Evolutionary conservation across 2,888 invertebrate genomes (phyloP), one percentile per base, ranked within the genome.

Genomic region (Drosophila robusta): DNA sequence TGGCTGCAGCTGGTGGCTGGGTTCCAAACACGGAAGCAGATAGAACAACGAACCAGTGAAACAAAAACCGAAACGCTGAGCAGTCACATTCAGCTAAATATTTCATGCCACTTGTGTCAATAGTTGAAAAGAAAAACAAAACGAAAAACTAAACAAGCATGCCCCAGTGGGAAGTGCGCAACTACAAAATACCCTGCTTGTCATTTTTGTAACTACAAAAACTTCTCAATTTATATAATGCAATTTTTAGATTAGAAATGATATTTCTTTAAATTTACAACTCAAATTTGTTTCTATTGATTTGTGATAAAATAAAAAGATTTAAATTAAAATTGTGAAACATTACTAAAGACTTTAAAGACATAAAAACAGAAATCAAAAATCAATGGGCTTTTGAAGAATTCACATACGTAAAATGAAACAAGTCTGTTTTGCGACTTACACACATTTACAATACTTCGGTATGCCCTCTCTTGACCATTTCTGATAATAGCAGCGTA

Each of bases 41-140:
- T 63, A 63, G 51, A 63, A 36, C 26, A n/a, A 7, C 50, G 11
- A 32, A 36, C 9, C 38, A 36, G 32, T 34, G 34, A 24, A 50
- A 63, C 42, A 60, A 56, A 58, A 58, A 44, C 44, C 42, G 50
- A 75, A 85, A 75, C 64, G 62, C 75, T 47, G 44, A 69, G 41
- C 85, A 75, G 85, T 64, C 69, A 68, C 76, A 73, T 39, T 67
- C 42, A 58, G 62, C 63, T 50, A 52, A 72, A 63, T 67, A 70
- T 74, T 65, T 67, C 63, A 77, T 60, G 78, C 57, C 81, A 82
- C 78, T 87, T 87, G 87, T 87, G 81, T 82, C 85, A 82, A 82
- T 82, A 82, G 71, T 66, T 70, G 49, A 62, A 47, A 36, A 55
- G 44, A 50, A 56, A 18, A 76, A 44, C 7, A 57, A 42, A 26